phyloP scores from a whole-genome alignment of 2,888 invertebrate genomes.

The Hirtodrosophila duncani region DNA sequence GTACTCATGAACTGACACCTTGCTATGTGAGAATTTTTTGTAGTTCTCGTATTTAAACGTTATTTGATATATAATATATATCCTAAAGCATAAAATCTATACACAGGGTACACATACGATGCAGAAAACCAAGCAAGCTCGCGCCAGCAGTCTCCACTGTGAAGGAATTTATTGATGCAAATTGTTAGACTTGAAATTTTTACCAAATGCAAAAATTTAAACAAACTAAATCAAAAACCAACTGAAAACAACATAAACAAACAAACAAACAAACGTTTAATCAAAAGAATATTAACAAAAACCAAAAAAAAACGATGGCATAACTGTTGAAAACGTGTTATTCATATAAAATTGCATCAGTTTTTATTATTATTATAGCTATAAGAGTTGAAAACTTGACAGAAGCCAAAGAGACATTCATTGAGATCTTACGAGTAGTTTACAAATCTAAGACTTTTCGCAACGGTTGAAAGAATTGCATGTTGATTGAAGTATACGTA shows the following conservation, averaged over 20 bases:
- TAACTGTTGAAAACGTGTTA: slow-evolving; percentile 70
- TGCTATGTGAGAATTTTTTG: no score
- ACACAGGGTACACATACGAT: slow-evolving; percentile 53
- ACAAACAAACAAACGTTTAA: slow-evolving; percentile 63
- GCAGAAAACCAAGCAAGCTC: slow-evolving; percentile 26
- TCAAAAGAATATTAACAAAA: slow-evolving; percentile 58
- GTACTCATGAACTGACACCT: no score
- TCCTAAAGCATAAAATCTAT: slow-evolving; percentile 6
- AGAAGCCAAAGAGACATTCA: slow-evolving; percentile 65
- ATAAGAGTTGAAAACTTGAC: slow-evolving; percentile 48
- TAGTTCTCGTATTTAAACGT: slow-evolving; percentile 24
- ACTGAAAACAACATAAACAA: slow-evolving; percentile 11
- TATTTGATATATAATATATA: slow-evolving; percentile 24
- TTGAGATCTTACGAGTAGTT: no score
- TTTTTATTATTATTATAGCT: no score
- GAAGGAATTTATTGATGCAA: slow-evolving; percentile 71
- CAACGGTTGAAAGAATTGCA: slow-evolving; percentile 50
- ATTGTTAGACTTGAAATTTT: slow-evolving; percentile 73
- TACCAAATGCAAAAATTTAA: slow-evolving; percentile 55
- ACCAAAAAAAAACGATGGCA: slow-evolving; percentile 29
- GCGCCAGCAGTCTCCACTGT: slow-evolving; percentile 46
- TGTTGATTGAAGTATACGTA: slow-evolving; percentile 64
- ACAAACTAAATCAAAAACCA: slow-evolving; percentile 18
- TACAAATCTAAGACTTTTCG: slow-evolving; percentile 61
- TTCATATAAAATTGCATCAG: slow-evolving; percentile 39